Evolutionary conservation across 1,140 invertebrate genomes (phyloP).

Genomic region (Melipona quadrifasciata): DNA sequence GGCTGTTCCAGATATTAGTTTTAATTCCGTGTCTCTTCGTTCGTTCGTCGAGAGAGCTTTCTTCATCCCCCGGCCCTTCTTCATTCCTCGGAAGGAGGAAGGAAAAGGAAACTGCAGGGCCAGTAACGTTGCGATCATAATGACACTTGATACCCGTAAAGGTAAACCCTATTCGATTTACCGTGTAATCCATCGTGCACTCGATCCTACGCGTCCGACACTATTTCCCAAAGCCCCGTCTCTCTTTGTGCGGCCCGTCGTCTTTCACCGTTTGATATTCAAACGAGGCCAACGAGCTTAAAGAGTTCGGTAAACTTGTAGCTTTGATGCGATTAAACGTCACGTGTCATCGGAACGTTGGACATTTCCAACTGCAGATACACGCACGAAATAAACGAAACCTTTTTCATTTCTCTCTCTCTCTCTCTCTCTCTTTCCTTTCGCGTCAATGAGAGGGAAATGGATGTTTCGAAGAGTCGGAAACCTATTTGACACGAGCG

Average conservation of each 20-base stretch:
- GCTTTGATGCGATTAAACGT: not conserved
- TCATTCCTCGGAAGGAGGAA: not conserved
- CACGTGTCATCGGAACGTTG: not conserved
- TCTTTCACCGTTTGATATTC: slow-evolving; percentile 12
- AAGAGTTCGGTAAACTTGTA: slow-evolving; percentile 2
- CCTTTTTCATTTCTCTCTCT: too few species aligned
- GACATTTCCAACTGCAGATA: not conserved
- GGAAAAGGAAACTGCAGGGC: not conserved
- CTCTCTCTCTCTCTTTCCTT: too few species aligned
- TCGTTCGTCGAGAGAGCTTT: slow-evolving; percentile 10
- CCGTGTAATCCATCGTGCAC: not conserved
- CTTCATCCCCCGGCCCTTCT: not conserved
- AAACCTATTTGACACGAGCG: not conserved
- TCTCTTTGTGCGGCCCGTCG: not conserved
- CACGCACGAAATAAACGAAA: not conserved
- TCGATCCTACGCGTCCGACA: not conserved
- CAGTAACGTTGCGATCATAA: not conserved
- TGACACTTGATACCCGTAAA: slow-evolving; percentile 13
- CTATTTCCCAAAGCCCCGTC: slow-evolving; percentile 9
- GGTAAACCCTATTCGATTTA: slow-evolving; percentile 16
- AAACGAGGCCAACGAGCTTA: not conserved
- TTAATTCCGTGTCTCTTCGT: slow-evolving; percentile 33
- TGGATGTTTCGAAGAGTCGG: not conserved
- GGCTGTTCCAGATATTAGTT: slow-evolving; percentile 43
- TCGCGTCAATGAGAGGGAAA: not conserved